Evolutionary conservation across 2,797 vertebrate species (phyloP), one percentile per base, ranked within the genome.

Genomic region (Phataginus tetradactyla): DNA sequence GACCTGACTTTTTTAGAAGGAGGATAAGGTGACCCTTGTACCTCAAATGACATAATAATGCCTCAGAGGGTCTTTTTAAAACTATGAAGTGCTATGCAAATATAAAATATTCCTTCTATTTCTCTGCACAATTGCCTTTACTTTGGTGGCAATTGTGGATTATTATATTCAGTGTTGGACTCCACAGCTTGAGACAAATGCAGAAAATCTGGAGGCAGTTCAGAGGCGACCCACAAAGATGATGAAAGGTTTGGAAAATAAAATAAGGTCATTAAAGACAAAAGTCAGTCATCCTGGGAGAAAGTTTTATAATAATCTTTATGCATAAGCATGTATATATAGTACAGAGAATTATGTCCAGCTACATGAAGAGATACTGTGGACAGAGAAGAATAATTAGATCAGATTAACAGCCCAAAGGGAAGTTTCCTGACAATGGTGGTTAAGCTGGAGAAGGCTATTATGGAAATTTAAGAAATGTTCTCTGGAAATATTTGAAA

Each of bases 181-280:
- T 92, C 77, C 11, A 21, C 2, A 57, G 10, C 37, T 90, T 69
- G 23, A 90, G 45, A 83, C 69, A 95, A 92, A 96, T 92, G 66
- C 71, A 71, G 57, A 90, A 77, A 66, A 92, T 49, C 51, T 92
- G 88, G 81, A 95, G 59, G 57, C 32, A 94, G 39, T 90, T 95
- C 77, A 95, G 63, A 96, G 68, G 42, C 80, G 57, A 97, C 63
- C 83, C 75, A 94, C 59, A 87, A 87, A 90, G 90, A 93, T 92
- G 80, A 96, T 96, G 57, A 96, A 96, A 66, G 69, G 59, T 29
- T 94, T 96, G 63, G 57, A 85, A 94, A 90, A 86, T 63, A 94
- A 89, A 94, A 49, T 78, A 55, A 4, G 77, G 42, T 80, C 83
- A 86, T 89, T 64, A 63, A 81, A 93, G 71, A 93, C 32, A 69